These are phyloP conservation scores for Embidobia sp. DNA, from an alignment of 2,888 invertebrate genomes.

Conservation along the genomic window DNA sequence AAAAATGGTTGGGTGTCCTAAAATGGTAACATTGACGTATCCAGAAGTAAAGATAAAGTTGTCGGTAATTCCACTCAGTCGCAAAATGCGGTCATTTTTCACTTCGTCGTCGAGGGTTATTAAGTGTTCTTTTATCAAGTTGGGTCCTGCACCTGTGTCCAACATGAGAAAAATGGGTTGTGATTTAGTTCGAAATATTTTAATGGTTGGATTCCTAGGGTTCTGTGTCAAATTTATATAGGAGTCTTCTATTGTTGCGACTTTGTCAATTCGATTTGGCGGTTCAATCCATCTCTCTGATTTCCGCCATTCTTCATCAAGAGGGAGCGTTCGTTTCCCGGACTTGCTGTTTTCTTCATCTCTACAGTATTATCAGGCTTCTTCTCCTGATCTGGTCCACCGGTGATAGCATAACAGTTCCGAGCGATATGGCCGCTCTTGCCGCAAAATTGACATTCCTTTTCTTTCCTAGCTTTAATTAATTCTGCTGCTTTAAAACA, in stretches of 20 bases:
- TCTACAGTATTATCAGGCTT: background rate
- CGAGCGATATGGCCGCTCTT: conserved; percentile 25
- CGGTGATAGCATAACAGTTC: background rate
- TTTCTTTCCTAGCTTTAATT: background rate
- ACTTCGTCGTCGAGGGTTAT: background rate
- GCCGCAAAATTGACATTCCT: conserved; percentile 38
- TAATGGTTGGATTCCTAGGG: background rate
- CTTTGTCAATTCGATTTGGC: background rate
- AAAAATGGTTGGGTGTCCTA: conserved; percentile 19
- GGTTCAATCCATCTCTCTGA: conserved; percentile 1
- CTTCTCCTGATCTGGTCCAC: background rate
- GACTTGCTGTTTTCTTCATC: background rate
- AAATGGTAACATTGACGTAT: conserved; percentile 8
- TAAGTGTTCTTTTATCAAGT: conserved; percentile 36
- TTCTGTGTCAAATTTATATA: conserved; percentile 10
- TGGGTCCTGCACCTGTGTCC: conserved; percentile 48
- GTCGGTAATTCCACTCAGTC: conserved; percentile 39
- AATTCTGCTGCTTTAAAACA: conserved; percentile 1
- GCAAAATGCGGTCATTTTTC: conserved; percentile 4
- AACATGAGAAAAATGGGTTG: conserved; percentile 24
- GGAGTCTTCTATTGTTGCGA: conserved; percentile 3
- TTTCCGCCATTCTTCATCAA: conserved; percentile 1
- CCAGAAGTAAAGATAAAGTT: conserved; percentile 22
- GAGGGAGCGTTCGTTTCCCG: conserved; percentile 33
- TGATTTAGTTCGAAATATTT: background rate